Percentiles rank a stretch among this genome's conserved stretches.
Conservation (phyloP, 2,888 invertebrate genomes). For the Coelopa pilipes region DNA sequence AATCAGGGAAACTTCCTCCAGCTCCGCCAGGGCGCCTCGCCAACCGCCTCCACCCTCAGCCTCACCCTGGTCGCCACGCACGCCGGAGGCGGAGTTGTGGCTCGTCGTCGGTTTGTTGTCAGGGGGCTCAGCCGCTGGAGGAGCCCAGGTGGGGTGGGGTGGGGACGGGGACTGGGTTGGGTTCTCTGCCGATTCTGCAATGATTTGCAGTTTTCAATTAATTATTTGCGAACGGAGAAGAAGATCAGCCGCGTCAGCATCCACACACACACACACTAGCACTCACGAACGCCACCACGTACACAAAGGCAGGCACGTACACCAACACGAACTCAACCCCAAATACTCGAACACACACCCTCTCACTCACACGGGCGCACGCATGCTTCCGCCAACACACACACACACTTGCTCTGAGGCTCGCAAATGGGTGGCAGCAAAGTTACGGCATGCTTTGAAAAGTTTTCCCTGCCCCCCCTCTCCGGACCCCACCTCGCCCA, state of each 20-base stretch:
- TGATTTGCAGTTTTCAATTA: conserved; percentile 39
- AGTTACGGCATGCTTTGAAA: conserved; percentile 35
- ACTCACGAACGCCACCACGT: no score
- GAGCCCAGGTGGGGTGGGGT: not conserved
- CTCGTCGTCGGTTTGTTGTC: conserved; percentile 1
- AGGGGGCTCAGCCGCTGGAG: not conserved
- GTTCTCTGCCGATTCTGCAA: conserved; percentile 20
- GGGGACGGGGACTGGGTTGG: not conserved
- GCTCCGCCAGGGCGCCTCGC: not conserved
- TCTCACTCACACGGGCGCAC: not conserved
- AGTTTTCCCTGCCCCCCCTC: conserved; percentile 4
- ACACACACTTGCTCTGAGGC: conserved; percentile 10
- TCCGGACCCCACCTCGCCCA: no score
- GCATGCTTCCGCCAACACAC: not conserved
- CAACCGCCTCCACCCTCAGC: no score
- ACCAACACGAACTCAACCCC: no score
- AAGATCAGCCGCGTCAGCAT: conserved; percentile 31
- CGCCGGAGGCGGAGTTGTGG: not conserved
- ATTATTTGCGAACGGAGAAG: conserved; percentile 29
- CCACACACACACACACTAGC: conserved; percentile 15
- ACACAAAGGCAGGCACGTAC: not conserved
- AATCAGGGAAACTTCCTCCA: no score
- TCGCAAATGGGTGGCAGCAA: conserved; percentile 11
- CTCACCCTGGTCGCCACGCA: no score
- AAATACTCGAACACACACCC: not conserved